Base-by-base conservation (phyloP, 2,113 vertebrate genomes). In the Nothocercus nigrocapillus region DNA sequence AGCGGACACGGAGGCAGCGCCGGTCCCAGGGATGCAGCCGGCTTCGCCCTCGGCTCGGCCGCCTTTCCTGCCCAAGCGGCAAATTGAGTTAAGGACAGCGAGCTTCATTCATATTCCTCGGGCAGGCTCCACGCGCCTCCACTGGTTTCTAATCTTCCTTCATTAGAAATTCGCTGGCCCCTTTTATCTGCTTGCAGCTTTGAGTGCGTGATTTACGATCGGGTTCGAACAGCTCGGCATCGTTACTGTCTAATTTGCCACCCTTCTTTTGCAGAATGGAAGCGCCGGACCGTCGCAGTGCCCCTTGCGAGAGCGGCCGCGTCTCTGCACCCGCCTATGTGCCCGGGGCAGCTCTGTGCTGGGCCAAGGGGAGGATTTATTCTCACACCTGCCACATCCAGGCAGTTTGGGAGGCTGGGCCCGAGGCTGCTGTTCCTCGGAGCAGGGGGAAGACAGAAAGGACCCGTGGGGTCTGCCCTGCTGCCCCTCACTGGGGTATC, bases 31-130 rank as follows among this genome's bases (percentile, higher is more conserved):
- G 47, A 47, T 47, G 27, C 47, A 1, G 38, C 32, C 73, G 56
- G 42, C 66, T 85, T 24, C 36, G 25, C 47, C 36, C 47, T 70
- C 32, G 38, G 22, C 45, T 40, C 38, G 20, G 36, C 64, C 11
- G 56, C 69, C 54, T 47, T 42, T 20, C 44, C 84, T 1, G 5
- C 58, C 88, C 54, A 51, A 49, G 68, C 59, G 6, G 16, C 84
- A 93, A 93, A 95, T 94, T 13, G 64, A 82, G 86, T 96, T 96
- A 63, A 4, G 4, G 3, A 3, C 77, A 45, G 87, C 89, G 87
- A 66, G 80, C 77, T 93, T 78, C 93, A 85, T 93, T 94, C 85
- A n/a, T 87, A 94, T 88, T 96, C 90, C 84, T 72, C 45, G 47
- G 63, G 36, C 79, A 87, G 78, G 25, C 45, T 20, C 49, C 27